phyloP scores from a whole-genome alignment of 2,888 invertebrate genomes.

The Altica lythri region DNA sequence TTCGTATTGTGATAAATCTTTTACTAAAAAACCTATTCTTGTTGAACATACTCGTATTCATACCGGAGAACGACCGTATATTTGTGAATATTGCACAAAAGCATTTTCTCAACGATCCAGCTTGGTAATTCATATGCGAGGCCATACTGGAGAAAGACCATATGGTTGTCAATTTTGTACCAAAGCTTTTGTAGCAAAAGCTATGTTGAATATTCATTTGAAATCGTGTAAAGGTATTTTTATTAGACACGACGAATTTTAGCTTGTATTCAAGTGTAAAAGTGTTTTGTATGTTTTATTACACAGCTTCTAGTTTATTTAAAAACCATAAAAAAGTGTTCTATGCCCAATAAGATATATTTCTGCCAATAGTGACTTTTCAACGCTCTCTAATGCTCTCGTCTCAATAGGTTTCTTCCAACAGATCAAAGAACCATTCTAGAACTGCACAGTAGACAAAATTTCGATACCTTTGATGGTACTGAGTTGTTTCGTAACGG shows the following conservation, averaged over 20 bases:
- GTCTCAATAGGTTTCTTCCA: no score
- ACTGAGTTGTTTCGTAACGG: no score
- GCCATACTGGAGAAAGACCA: constrained; percentile 67
- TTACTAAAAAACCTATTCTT: constrained; percentile 54
- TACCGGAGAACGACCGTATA: constrained; percentile 54
- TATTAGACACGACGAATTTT: constrained; percentile 24
- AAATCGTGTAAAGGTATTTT: constrained; percentile 57
- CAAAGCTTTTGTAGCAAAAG: constrained; percentile 67
- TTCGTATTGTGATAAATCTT: constrained; percentile 53
- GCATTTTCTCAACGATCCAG: constrained; percentile 68
- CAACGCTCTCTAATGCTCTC: no score
- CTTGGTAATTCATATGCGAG: constrained; percentile 67
- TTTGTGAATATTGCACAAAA: constrained; percentile 66
- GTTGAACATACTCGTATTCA: constrained; percentile 54
- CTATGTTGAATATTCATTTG: constrained; percentile 66
- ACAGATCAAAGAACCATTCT: no score
- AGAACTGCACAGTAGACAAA: no score
- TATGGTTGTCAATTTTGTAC: constrained; percentile 65
- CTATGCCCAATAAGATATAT: no score
- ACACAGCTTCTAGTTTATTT: no score
- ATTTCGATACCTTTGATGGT: no score
- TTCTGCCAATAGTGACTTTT: no score
- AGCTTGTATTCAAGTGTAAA: no score
- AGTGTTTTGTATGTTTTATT: no score
- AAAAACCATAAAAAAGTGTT: no score